Evolutionary conservation across 2,797 vertebrate genomes (phyloP), one percentile per base, ranked within the genome.

Genomic region (Centroberyx gerrardi): DNA sequence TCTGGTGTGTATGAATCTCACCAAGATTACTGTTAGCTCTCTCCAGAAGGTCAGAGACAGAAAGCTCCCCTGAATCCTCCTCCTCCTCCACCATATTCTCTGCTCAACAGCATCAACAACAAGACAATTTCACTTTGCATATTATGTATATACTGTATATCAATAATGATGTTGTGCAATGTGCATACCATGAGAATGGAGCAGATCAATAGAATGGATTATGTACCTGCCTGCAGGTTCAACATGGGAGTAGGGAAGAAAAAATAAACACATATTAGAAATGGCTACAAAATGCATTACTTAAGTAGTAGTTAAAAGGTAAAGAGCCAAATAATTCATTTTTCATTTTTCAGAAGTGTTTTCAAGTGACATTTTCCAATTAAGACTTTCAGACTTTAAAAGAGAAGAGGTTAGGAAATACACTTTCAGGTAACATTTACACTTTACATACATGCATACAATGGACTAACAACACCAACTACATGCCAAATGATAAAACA

Each of bases 31-130:
- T 83, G 85, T 94, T 94, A 76, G 93, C 92, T 86, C 89, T 88
- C 44, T 90, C 81, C 79, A 93, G 80, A 29, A 91, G 83, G 60
- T 93, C 89, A 28, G 90, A 91, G 44, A 94, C 92, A 64, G 93
- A 91, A 44, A 93, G 82, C 14, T 88, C 81, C 40, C 56, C 70
- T 1, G 61, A 38, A 61, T 87, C 77, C 13, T 22, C 22, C 22
- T 75, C 77, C 78, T 86, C 84, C 62, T 62, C 28, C 15, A 8
- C 28, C 46, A 55, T 52, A 7, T 60, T 44, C 10, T 88, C 87
- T 89, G 82, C 7, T 67, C 8, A 73, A 46, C 0, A 9, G 70
- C 14, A 73, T 15, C 18, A 72, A n/a, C 31, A 80, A 74, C 12
- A 65, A 28, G 15, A 72, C 18, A 46, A 18, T 22, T 59, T 61